Percentiles rank a stretch among this genome's conserved stretches.
These are phyloP conservation scores for Stegodyphus dumicola DNA, from an alignment of 1,140 invertebrate species.

Conservation along the genomic window DNA sequence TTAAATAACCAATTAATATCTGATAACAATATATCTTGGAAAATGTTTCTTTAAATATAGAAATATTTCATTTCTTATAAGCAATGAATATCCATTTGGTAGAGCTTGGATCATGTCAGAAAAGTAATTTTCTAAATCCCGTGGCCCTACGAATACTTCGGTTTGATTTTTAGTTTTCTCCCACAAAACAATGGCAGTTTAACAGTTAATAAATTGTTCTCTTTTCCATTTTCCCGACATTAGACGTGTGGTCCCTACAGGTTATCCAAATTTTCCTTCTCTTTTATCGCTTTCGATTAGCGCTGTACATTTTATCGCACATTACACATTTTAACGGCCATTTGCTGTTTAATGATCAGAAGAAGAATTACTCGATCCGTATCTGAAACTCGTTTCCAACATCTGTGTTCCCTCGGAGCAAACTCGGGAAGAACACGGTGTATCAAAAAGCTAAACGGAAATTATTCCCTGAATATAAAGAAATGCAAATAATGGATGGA, in stretches of 20 bases:
- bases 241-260: neutral
- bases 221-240: neutral
- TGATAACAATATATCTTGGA: too few species aligned
- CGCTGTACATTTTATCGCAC: constrained; percentile 34
- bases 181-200: neutral
- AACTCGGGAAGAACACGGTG: too few species aligned
- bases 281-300: neutral
- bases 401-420: constrained; percentile 3
- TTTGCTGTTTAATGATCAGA: constrained; percentile 57
- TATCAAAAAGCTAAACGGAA: too few species aligned
- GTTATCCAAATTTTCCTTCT: neutral
- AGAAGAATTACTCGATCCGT: constrained; percentile 44
- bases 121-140: too few species aligned
- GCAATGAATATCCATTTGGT: too few species aligned
- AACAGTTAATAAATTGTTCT: neutral
- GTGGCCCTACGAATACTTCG: too few species aligned
- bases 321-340: constrained; percentile 52
- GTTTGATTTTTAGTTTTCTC: neutral
- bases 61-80: too few species aligned
- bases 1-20: too few species aligned
- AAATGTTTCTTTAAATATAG: too few species aligned
- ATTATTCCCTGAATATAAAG: neutral
- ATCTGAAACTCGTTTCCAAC: constrained; percentile 36
- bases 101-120: too few species aligned
- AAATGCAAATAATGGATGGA: constrained; percentile 35